These are phyloP conservation scores for Sylvietta virens DNA, from an alignment of 2,113 vertebrate species.

Conservation along the genomic window DNA sequence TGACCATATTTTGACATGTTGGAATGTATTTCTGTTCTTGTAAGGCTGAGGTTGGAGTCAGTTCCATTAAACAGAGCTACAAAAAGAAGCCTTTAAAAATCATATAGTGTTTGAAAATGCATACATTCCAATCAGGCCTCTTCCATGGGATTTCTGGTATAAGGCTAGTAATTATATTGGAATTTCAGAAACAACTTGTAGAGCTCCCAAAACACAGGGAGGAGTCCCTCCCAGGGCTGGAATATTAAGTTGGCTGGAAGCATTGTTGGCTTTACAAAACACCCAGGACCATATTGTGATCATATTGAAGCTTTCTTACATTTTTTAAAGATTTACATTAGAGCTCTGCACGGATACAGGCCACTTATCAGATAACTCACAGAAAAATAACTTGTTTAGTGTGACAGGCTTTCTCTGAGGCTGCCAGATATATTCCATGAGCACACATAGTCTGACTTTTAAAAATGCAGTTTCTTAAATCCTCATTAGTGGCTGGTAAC, in stretches of 20 bases:
- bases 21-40: not conserved
- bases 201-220: constrained; percentile 44
- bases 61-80: not conserved
- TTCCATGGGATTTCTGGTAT: constrained; percentile 47
- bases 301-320: not conserved
- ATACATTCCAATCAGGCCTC: constrained; percentile 5
- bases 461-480: not conserved
- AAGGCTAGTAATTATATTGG: constrained; percentile 40
- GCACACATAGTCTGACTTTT: not conserved
- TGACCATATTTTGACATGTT: not conserved
- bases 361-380: constrained; percentile 16
- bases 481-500: not conserved
- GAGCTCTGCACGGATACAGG: not conserved
- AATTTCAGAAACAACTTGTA: constrained; percentile 48
- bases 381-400: constrained; percentile 26
- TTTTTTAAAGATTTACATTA: constrained; percentile 47
- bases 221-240: constrained; percentile 8
- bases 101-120: not conserved
- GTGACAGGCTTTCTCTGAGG: not conserved
- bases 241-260: constrained; percentile 41
- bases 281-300: not conserved
- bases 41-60: not conserved
- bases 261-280: constrained; percentile 30
- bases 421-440: not conserved
- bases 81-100: constrained; percentile 9